These are phyloP conservation scores for Plectus sambesii DNA, from an alignment of 1,140 invertebrate species.

Conservation along the genomic window DNA sequence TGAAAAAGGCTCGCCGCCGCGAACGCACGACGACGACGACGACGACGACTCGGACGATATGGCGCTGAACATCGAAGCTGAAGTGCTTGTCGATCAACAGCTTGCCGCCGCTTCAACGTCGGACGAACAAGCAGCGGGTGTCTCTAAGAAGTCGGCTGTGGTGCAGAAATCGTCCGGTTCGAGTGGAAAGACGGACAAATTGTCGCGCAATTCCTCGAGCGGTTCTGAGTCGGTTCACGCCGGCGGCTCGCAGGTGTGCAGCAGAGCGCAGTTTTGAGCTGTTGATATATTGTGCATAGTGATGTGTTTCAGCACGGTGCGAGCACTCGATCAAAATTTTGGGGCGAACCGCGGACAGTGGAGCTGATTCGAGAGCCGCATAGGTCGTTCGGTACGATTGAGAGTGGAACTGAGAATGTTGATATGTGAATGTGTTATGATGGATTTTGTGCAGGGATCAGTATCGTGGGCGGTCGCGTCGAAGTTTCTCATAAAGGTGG, in stretches of 20 bases:
- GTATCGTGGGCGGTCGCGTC: slow-evolving; percentile 90
- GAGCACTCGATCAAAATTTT: slow-evolving; percentile 61
- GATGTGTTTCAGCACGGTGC: no score
- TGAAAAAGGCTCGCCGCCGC: slow-evolving; percentile 3
- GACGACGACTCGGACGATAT: slow-evolving; percentile 40
- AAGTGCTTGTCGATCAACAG: no score
- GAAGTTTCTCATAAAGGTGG: slow-evolving; percentile 49
- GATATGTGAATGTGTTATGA: slow-evolving; percentile 1
- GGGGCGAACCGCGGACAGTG: slow-evolving; percentile 70
- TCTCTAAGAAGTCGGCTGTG: no score
- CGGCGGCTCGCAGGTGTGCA: slow-evolving; percentile 13
- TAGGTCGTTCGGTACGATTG: slow-evolving; percentile 45
- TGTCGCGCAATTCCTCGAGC: no score
- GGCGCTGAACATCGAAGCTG: no score
- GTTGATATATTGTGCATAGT: no score
- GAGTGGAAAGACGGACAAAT: no score
- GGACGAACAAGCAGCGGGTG: no score
- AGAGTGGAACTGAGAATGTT: no score
- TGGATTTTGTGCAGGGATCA: slow-evolving; percentile 63
- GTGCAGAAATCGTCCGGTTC: no score
- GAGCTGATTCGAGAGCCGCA: slow-evolving; percentile 60
- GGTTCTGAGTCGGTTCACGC: slow-evolving; percentile 3
- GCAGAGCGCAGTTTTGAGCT: slow-evolving; percentile 8
- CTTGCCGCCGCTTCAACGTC: no score
- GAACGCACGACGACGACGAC: slow-evolving; percentile 33